phyloP scores from a whole-genome alignment of 1,140 invertebrate genomes.

The Eufriesea mexicana region DNA sequence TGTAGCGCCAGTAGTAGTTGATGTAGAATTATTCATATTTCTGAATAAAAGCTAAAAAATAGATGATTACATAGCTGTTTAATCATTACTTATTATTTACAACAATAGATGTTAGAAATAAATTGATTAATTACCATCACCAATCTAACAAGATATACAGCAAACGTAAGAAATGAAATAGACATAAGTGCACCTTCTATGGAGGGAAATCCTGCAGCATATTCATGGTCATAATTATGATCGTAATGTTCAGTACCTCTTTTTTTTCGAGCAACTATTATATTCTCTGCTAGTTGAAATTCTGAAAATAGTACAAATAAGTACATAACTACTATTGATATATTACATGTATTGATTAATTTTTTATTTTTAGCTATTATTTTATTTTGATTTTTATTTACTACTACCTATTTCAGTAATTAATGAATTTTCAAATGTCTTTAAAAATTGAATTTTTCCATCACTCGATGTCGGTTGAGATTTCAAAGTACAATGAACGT shows the following conservation, averaged over 20 bases:
- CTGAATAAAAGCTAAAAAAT: conserved; percentile 71
- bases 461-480: conserved; percentile 69
- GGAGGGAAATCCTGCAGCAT: conserved; percentile 87
- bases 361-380: not conserved
- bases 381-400: not conserved
- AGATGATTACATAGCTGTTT: not conserved
- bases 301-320: conserved; percentile 41
- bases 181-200: conserved; percentile 90
- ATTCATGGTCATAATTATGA: conserved; percentile 62
- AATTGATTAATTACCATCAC: conserved; percentile 85
- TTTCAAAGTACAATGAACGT: conserved; percentile 75
- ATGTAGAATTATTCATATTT: conserved; percentile 58
- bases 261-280: conserved; percentile 43
- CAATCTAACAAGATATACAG: conserved; percentile 91
- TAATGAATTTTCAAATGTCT: conserved; percentile 71
- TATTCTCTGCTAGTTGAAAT: conserved; percentile 44
- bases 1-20: conserved; percentile 43
- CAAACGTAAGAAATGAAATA: conserved; percentile 91
- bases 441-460: conserved; percentile 77
- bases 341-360: not conserved
- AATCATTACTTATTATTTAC: not conserved
- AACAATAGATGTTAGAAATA: conserved; percentile 33
- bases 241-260: conserved; percentile 62
- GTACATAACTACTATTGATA: not conserved
- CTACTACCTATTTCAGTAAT: conserved; percentile 73